A percentile compares a stretch with the other conserved stretches of the same genome.
phyloP scores from a whole-genome alignment of 2,888 invertebrate genomes.

The Agrypnus murinus region DNA sequence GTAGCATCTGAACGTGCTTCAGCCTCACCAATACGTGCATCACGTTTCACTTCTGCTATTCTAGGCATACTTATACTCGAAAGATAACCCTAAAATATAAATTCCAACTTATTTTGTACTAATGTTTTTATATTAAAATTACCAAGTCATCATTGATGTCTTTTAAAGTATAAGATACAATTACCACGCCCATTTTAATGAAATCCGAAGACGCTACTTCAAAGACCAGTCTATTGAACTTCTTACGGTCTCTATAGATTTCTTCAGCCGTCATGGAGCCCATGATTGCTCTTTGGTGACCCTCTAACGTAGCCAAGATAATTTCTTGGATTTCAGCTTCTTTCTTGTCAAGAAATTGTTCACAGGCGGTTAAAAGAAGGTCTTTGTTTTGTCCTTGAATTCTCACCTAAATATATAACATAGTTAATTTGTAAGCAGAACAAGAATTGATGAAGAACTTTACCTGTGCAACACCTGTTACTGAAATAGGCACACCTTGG shows the following conservation, averaged over 20 bases:
- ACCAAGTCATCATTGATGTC: constrained; percentile 97
- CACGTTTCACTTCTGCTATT: constrained; percentile 95
- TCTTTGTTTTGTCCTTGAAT: constrained; percentile 93
- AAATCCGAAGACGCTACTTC: constrained; percentile 96
- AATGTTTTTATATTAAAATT: constrained; percentile 60
- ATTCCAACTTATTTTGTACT: neutral
- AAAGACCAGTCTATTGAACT: constrained; percentile 95
- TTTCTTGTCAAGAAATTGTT: constrained; percentile 93
- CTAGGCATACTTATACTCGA: constrained; percentile 96
- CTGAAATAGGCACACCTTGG: constrained; percentile 97
- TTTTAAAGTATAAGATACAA: constrained; percentile 95
- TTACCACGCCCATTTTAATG: constrained; percentile 97
- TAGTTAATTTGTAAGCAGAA: neutral
- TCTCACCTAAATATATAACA: constrained; percentile 81
- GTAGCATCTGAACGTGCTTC: constrained; percentile 94
- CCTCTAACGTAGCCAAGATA: constrained; percentile 92
- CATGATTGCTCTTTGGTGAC: constrained; percentile 96
- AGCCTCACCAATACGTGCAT: constrained; percentile 97
- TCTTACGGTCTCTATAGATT: constrained; percentile 96
- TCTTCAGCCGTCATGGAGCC: constrained; percentile 98
- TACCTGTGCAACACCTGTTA: constrained; percentile 98
- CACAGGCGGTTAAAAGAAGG: constrained; percentile 92
- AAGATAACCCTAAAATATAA: constrained; percentile 83
- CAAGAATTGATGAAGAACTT: neutral
- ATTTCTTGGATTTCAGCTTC: constrained; percentile 93